Percentiles rank a stretch among this genome's conserved stretches.
These are phyloP conservation scores for Leptinotarsa lineolata DNA, from an alignment of 1,140 invertebrate genomes.

Conservation along the genomic window DNA sequence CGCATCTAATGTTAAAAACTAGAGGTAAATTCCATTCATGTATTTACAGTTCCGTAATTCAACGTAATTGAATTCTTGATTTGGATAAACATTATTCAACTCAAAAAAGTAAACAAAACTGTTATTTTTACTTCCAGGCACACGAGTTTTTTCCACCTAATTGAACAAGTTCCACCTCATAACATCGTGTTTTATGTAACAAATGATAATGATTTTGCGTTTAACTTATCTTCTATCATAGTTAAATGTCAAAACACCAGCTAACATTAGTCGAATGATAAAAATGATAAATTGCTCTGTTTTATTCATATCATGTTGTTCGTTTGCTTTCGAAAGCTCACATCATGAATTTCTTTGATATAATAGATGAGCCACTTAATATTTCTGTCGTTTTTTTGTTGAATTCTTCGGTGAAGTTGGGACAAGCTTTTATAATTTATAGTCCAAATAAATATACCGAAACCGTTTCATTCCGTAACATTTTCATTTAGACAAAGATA, in stretches of 20 bases:
- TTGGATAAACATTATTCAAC: no score
- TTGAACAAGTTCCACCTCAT: no score
- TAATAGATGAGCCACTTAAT: neutral
- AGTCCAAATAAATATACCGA: neutral
- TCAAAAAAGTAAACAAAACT: no score
- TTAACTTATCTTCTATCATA: neutral
- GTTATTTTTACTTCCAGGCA: no score
- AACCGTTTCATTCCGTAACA: neutral
- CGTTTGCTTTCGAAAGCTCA: neutral
- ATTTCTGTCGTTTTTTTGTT: neutral
- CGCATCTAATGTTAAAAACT: no score
- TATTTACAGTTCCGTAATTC: no score
- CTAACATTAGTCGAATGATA: neutral
- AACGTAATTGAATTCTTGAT: no score
- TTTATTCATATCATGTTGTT: neutral
- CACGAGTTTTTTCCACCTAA: no score
- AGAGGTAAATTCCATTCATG: no score
- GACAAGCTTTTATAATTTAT: neutral
- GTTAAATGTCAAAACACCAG: neutral
- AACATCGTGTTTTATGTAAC: neutral
- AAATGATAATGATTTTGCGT: neutral
- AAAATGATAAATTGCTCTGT: slow-evolving; percentile 1
- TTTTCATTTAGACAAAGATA: neutral
- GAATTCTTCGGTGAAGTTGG: neutral
- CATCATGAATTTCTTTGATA: neutral